phyloP scores from a whole-genome alignment of 2,888 invertebrate genomes.

The Conistra vaccinii region DNA sequence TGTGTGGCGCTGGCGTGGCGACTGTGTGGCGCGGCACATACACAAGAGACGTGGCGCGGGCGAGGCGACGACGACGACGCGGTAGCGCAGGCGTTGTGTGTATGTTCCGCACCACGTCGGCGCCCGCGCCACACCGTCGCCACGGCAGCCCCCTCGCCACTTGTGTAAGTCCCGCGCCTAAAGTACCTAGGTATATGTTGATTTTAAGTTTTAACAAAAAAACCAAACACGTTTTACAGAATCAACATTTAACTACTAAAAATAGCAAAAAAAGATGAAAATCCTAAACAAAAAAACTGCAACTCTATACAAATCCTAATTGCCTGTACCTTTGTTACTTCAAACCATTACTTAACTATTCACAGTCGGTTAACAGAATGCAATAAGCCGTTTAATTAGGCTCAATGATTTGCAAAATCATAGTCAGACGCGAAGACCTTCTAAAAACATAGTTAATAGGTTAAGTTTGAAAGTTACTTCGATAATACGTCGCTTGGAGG shows the following conservation, averaged over 20 bases:
- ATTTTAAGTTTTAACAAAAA: background rate
- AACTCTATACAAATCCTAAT: conserved; percentile 6
- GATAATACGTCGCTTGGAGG: conserved; percentile 65
- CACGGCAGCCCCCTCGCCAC: no score
- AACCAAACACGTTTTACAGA: background rate
- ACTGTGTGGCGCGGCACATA: no score
- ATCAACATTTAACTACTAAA: background rate
- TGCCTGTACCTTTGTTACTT: conserved; percentile 49
- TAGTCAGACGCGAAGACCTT: conserved; percentile 62
- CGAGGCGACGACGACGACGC: no score
- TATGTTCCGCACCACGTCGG: no score
- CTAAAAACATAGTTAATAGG: conserved; percentile 80
- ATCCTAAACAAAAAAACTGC: background rate
- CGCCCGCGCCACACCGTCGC: no score
- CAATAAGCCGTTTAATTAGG: conserved; percentile 78
- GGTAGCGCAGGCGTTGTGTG: no score
- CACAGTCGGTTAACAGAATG: conserved; percentile 62
- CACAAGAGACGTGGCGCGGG: no score
- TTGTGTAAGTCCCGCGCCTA: no score
- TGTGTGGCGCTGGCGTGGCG: no score
- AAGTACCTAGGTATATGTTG: background rate
- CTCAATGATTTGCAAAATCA: conserved; percentile 80
- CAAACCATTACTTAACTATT: conserved; percentile 62
- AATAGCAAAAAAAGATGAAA: background rate
- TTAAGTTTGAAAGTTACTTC: conserved; percentile 77